Conservation (phyloP, 92 coral and sea anemone genomes). For the Umimayanthus kanabou region DNA sequence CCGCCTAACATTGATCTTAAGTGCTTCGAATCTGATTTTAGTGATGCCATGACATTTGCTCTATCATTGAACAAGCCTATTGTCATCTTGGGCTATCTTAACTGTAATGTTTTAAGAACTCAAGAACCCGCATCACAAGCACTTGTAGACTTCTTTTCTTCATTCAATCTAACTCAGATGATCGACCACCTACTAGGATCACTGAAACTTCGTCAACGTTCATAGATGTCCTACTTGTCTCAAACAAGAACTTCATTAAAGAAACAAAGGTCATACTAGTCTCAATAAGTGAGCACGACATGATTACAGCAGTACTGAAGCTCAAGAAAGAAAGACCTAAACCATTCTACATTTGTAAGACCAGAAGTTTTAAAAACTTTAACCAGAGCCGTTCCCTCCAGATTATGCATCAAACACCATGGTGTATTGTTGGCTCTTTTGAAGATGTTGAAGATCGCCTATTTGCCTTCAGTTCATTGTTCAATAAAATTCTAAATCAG, state of each 20-base stretch:
- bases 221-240: not conserved
- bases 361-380: no score
- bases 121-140: not conserved
- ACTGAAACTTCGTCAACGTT: not conserved
- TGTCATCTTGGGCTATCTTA: not conserved
- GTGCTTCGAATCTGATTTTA: slow-evolving; percentile 18
- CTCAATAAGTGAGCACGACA: not conserved
- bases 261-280: not conserved
- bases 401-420: no score
- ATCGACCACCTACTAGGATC: not conserved
- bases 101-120: not conserved
- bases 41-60: not conserved
- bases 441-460: not conserved
- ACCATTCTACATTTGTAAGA: no score
- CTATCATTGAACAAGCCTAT: not conserved
- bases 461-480: not conserved
- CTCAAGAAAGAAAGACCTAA: slow-evolving; percentile 22
- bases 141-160: not conserved
- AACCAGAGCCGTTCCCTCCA: slow-evolving; percentile 17
- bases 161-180: not conserved
- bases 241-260: not conserved
- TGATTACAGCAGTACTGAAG: not conserved
- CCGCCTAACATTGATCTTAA: slow-evolving; percentile 10
- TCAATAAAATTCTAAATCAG: not conserved
- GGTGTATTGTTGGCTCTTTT: no score